Base-by-base conservation (phyloP, 2,888 invertebrate species). In the Dicycla oo region DNA sequence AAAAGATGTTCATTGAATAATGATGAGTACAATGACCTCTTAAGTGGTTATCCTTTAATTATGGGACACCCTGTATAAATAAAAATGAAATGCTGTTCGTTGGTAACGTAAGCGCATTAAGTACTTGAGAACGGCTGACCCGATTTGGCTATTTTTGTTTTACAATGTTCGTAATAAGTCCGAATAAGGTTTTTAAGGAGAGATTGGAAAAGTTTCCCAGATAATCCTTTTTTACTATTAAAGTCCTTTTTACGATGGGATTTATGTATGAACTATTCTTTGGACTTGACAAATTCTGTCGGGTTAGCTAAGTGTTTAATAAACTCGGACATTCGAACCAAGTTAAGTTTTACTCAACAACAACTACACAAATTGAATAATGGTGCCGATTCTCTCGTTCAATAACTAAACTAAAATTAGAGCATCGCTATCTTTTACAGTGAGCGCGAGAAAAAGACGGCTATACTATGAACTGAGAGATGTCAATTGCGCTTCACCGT, bases 291-390 rank as follows among this genome's bases (percentile, higher is more conserved):
- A 20, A 47, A 47, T 20, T n/a, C 10, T 4, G 49, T 49, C 4
- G n/a, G n/a, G 49, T n/a, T n/a, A 43, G 43, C 43, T 43, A 43
- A n/a, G 23, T 8, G 6, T 40, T 11, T 20, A 73, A 5, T 57
- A 75, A 51, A 73, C 13, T 75, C 3, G 43, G 38, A 51, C n/a
- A 51, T 23, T 67, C n/a, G 45, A 65, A 57, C 64, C 4, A 61
- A 61, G 38, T 54, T 18, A 47, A 53, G 20, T 75, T 74, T 43
- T 64, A 34, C 43, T 65, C 30, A 30, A 30, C 30, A 30, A n/a
- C n/a, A n/a, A n/a, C n/a, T n/a, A n/a, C n/a, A n/a, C n/a, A n/a
- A n/a, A n/a, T n/a, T n/a, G n/a, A n/a, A n/a, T n/a, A n/a, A n/a
- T n/a, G n/a, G n/a, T n/a, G n/a, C n/a, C n/a, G n/a, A n/a, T n/a